Evolutionary conservation across 2,113 vertebrate species (phyloP), one percentile per base, ranked within the genome.

Genomic region (Lepus timidus): DNA sequence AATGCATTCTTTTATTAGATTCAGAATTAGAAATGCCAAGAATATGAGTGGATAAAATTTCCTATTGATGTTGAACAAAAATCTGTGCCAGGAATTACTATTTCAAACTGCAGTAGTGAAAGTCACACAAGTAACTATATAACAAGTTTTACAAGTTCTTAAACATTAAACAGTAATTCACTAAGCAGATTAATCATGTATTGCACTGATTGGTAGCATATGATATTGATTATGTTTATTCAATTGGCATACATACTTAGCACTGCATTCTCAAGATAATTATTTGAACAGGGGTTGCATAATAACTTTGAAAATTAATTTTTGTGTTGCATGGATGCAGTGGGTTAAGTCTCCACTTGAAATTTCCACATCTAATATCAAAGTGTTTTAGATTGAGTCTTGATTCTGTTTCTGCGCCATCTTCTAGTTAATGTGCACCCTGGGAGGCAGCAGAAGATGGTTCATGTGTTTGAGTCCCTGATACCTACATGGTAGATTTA

Each of bases 21-120:
- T 85, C 67, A 71, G 36, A 9, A 65, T 70, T 79, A 82, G 6
- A 97, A 96, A 25, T 85, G 13, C 76, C 23, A 44, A 62, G 94
- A 96, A 96, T 83, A 64, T 85, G 52, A 81, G 79, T 52, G 29
- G 93, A 12, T 65, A 36, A 97, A 96, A 75, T 36, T 94, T 91
- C 62, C n/a, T 64, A 2, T 51, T 73, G 33, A 85, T n/a, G 49
- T 29, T 84, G 25, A 73, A 86, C 5, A 33, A 87, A 86, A 91
- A 20, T 89, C 49, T 44, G 36, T 22, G 31, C 19, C 55, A 78
- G 65, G 79, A 83, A 19, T 94, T 0, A 55, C 39, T 94, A 79
- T 81, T 92, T 76, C 31, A 36, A 27, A 49, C 9, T 68, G 23
- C 14, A 88, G n/a, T 14, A 61, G 19, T 44, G 67, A 39, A 3